Base-by-base conservation (phyloP, 2,888 invertebrate genomes). In the Drosophila merina region DNA sequence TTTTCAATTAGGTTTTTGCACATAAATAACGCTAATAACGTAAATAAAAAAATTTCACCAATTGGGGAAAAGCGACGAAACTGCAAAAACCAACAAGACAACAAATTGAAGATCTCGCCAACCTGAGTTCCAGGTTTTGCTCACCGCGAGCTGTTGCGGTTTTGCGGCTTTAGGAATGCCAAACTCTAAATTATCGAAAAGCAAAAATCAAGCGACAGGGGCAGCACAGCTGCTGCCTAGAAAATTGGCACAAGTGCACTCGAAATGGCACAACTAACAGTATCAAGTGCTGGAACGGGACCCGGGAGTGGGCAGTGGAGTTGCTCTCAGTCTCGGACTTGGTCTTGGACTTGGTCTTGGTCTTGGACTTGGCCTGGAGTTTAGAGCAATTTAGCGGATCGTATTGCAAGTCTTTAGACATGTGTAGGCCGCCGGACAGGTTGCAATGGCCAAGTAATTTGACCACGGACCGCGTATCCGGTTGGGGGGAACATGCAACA, bases 211-310 rank as follows among this genome's bases (percentile, higher is more conserved):
- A 55, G 60, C 60, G 70, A 68, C 52, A 52, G 45, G 14, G 54
- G 49, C 47, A 51, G 71, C 64, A 55, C 44, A 54, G 36, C 47
- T 36, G 42, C 49, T 48, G 55, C 40, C 55, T 58, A 77, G 75
- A 69, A 82, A 88, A 88, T 81, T 85, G 82, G 88, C 84, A 89
- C 88, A 88, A 76, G 76, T 74, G 76, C 76, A 67, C 75, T 73
- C 71, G 66, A 88, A 89, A 85, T 89, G 77, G 88, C 74, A 85
- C 88, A 77, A 74, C 69, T 88, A 88, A 88, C 88, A 72, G 88
- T 88, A 77, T 51, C 38, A 45, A 57, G 70, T 57, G 55, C 74
- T 70, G 55, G 48, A 68, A 71, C 52, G 45, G 48, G 50, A 51
- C 45, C n/a, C 55, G 52, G 60, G 40, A 66, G 52, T 26, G 28